Conservation (phyloP, 2,113 vertebrate genomes). For the Varanus komodoensis region DNA sequence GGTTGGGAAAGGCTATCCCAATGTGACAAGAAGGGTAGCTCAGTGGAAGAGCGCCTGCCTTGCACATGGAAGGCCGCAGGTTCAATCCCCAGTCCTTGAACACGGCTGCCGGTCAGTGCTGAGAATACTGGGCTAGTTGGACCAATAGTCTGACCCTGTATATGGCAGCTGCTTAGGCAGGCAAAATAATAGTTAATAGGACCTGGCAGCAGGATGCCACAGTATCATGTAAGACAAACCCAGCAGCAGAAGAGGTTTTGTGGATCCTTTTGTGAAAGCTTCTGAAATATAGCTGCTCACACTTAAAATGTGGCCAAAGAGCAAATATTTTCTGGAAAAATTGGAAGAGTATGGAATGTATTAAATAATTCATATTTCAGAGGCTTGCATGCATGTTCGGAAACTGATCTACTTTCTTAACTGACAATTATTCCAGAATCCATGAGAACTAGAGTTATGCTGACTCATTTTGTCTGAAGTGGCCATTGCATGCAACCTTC, state of each 20-base stretch:
- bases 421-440: background rate
- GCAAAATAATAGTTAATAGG: background rate
- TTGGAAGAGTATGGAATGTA: background rate
- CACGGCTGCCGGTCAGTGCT: too few relatives aligned
- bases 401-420: background rate
- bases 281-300: background rate
- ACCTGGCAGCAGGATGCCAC: background rate
- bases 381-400: background rate
- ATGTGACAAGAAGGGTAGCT: too few relatives aligned
- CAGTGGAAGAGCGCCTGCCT: too few relatives aligned
- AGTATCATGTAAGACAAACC: background rate
- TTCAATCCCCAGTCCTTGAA: too few relatives aligned
- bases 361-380: background rate
- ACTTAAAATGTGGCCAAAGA: background rate
- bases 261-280: background rate
- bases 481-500: background rate
- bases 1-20: too few relatives aligned
- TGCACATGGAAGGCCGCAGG: too few relatives aligned
- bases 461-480: background rate
- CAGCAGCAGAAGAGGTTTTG: background rate
- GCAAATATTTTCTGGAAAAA: background rate
- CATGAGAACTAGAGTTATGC: rapidly evolving
- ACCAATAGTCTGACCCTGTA: too few relatives aligned
- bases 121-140: too few relatives aligned
- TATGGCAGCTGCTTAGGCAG: background rate